Percentiles rank a stretch among this genome's conserved stretches.
These are phyloP conservation scores for Oenanthe melanoleuca DNA, from an alignment of 2,113 vertebrate species.

Conservation along the genomic window DNA sequence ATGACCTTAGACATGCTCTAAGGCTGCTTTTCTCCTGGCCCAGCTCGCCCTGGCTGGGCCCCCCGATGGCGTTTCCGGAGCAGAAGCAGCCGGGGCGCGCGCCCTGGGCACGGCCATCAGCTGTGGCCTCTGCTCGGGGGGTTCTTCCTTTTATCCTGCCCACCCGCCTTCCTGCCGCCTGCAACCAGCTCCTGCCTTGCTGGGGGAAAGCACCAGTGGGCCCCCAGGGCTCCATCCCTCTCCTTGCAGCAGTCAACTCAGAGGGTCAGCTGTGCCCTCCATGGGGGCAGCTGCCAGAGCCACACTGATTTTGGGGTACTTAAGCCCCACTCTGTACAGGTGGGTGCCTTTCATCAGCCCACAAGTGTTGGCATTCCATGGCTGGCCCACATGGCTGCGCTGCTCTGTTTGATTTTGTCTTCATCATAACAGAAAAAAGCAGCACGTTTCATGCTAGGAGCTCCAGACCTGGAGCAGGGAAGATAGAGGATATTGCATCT, in stretches of 20 bases:
- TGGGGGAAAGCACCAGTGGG: not conserved
- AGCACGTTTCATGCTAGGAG: not conserved
- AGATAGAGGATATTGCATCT: not conserved
- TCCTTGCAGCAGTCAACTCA: not conserved
- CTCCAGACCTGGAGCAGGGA: not conserved
- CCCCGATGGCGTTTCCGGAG: constrained; percentile 22
- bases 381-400: fast-evolving
- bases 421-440: not conserved
- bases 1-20: constrained; percentile 42
- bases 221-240: not conserved
- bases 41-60: constrained; percentile 17
- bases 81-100: not conserved
- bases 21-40: constrained; percentile 30
- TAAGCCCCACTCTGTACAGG: not conserved
- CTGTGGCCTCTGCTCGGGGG: not conserved
- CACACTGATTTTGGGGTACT: not conserved
- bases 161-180: not conserved
- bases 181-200: not conserved
- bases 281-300: not conserved
- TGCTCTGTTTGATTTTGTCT: not conserved
- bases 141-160: not conserved
- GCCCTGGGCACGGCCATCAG: constrained; percentile 12
- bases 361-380: not conserved
- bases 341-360: fast-evolving
- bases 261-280: fast-evolving